Conservation (phyloP, 2,113 vertebrate genomes). For the Dicerorhinus sumatrensis region DNA sequence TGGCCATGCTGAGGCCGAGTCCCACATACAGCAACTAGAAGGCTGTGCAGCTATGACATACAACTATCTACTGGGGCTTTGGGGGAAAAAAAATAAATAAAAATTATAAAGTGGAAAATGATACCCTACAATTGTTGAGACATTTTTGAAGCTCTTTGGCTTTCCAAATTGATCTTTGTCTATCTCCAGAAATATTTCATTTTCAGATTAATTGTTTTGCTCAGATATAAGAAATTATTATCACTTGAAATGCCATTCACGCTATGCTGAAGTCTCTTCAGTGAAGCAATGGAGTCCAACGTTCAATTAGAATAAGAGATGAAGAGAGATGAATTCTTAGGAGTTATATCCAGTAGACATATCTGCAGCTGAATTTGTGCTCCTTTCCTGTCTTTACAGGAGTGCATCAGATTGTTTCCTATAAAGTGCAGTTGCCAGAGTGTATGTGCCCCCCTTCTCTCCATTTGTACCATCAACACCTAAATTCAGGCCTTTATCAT, state of each 20-base stretch:
- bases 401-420: neutral
- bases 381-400: neutral
- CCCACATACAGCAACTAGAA: too few species aligned
- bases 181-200: neutral
- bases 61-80: too few species aligned
- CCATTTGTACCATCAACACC: neutral
- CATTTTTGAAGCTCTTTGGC: neutral
- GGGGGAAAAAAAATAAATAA: too few species aligned
- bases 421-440: neutral
- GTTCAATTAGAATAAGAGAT: neutral
- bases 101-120: constrained; percentile 51
- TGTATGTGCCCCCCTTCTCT: neutral
- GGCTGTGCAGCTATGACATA: too few species aligned
- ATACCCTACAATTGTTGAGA: constrained; percentile 15
- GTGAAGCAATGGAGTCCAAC: neutral
- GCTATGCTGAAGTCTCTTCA: neutral
- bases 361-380: neutral
- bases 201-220: neutral
- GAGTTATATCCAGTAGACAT: neutral
- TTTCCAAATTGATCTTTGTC: constrained; percentile 46
- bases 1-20: too few species aligned
- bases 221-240: constrained; percentile 19
- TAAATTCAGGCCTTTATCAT: neutral
- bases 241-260: constrained; percentile 29
- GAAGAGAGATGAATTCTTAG: neutral